Base-by-base conservation (phyloP, 23 tunicate genomes). In the Styela plicata region DNA sequence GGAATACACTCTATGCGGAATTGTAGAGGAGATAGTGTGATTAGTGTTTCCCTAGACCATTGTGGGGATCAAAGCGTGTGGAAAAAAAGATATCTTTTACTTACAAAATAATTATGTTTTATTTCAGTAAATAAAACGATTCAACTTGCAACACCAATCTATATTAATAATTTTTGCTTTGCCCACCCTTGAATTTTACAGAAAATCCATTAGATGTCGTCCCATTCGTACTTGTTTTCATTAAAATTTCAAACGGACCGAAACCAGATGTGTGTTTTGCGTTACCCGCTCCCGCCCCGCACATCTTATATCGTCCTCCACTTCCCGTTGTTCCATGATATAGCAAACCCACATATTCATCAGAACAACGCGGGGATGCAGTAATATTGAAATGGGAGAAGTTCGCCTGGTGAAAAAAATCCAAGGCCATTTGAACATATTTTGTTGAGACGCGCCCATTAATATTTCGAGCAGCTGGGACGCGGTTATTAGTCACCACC, bases 231-330 rank as follows among this genome's bases (percentile, higher is more conserved):
- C 71, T 62, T 70, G 71, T 73, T 36, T 61, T 34, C 44, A 83
- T 23, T 16, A 71, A 30, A 63, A 74, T 63, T 63, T 83, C 80
- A 5, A 83, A 23, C 2, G 86, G 86, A 16, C 80, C 80, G 33
- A 7, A n/a, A 0, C 73, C 61, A 10, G 79, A 63, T 1, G 86
- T 74, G 80, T 63, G 61, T 2, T 79, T 53, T 10, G 86, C 63
- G 16, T 34, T 69, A n/a, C 67, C 80, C 0, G 86, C 79, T 31
- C 73, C 33, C n/a, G 64, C 24, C 28, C 86, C 86, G 79, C 86
- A 83, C 80, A 83, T 5, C 34, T 74, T 34, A 64, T 83, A 83
- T n/a, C 79, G 57, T 13, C 57, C 57, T 44, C 57, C 68, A 26
- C 28, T 53, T 0, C 68, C 52, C 3, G 52, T 31, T 10, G 66